Evolutionary conservation across 2,888 invertebrate genomes (phyloP).

Genomic region (Hipparchia sbordonii): DNA sequence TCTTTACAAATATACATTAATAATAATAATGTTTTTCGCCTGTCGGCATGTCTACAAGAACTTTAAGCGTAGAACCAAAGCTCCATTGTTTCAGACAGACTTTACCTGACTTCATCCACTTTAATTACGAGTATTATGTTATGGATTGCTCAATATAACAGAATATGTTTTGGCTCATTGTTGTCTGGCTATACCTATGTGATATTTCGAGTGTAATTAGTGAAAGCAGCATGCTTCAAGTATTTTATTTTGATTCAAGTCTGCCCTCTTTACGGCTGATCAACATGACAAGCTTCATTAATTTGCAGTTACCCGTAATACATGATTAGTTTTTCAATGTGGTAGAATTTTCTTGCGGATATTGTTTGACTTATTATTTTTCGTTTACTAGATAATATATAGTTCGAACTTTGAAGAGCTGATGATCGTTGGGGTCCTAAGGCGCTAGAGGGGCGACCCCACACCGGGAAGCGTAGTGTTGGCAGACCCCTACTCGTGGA

Average conservation of each 20-base stretch:
- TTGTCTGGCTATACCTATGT: neutral
- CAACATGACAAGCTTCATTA: neutral
- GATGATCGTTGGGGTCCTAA: too few relatives aligned
- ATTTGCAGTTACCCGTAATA: too few relatives aligned
- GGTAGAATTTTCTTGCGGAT: too few relatives aligned
- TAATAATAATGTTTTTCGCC: neutral
- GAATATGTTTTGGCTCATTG: constrained; percentile 3
- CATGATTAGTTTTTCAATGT: too few relatives aligned
- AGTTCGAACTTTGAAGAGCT: too few relatives aligned
- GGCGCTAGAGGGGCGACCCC: too few relatives aligned
- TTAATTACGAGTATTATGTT: constrained; percentile 10
- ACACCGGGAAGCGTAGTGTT: too few relatives aligned
- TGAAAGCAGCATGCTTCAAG: constrained; percentile 9
- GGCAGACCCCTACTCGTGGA: too few relatives aligned
- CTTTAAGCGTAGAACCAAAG: constrained; percentile 5
- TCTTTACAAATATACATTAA: too few relatives aligned
- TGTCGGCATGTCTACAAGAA: neutral
- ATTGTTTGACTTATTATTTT: too few relatives aligned
- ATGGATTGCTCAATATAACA: neutral
- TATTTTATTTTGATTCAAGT: neutral
- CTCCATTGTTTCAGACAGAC: constrained; percentile 17
- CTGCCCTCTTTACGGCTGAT: too few relatives aligned
- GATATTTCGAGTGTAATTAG: neutral
- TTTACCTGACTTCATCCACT: constrained; percentile 15
- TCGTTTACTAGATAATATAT: too few relatives aligned